A percentile compares a stretch with the other conserved stretches of the same genome.
phyloP scores from a whole-genome alignment of 2,113 vertebrate species.

The Siphamia tubifer region DNA sequence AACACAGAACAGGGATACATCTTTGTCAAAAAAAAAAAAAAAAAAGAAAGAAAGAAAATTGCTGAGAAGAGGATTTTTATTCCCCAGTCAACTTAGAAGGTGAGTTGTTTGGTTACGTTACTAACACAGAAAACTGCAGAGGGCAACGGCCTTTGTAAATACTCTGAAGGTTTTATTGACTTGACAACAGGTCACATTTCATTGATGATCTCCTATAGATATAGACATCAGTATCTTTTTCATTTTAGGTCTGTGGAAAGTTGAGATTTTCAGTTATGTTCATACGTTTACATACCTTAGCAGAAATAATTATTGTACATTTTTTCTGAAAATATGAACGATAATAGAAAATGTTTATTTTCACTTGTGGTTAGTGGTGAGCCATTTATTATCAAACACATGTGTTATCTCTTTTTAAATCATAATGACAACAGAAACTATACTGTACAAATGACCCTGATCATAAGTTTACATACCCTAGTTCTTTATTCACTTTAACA shows the following conservation, averaged over 20 bases:
- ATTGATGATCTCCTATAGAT: slow-evolving; percentile 13
- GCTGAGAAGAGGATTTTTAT: slow-evolving; percentile 21
- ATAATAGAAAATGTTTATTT: no score
- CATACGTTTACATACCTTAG: no score
- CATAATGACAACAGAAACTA: no score
- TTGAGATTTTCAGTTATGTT: no score
- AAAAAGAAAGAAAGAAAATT: background rate
- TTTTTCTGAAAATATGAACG: no score
- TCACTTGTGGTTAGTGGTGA: no score
- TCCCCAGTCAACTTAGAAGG: slow-evolving; percentile 18
- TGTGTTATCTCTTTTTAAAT: no score
- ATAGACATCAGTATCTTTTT: slow-evolving; percentile 33
- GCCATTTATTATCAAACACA: no score
- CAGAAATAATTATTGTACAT: no score
- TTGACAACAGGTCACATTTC: slow-evolving; percentile 37
- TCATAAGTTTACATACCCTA: no score
- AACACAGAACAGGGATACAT: background rate
- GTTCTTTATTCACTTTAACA: no score
- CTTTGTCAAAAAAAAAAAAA: background rate
- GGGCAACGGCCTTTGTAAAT: slow-evolving; percentile 22
- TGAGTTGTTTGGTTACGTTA: slow-evolving; percentile 26
- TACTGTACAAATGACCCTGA: no score
- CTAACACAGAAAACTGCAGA: background rate
- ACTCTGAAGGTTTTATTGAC: slow-evolving; percentile 35
- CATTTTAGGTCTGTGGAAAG: background rate